These are phyloP conservation scores for Nephrotoma guestfalica DNA, from an alignment of 2,888 invertebrate species.

Conservation along the genomic window DNA sequence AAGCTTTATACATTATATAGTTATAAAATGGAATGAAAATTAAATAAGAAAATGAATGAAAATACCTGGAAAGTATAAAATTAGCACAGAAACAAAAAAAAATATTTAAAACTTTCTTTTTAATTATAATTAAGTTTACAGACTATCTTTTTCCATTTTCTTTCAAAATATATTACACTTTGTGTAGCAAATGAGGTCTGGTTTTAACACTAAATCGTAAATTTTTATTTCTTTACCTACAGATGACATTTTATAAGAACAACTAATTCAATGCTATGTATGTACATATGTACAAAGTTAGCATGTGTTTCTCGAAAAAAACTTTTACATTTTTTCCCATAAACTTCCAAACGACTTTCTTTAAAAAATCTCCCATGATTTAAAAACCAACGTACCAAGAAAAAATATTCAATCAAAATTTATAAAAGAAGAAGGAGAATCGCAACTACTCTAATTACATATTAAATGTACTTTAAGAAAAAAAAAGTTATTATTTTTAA, in stretches of 20 bases:
- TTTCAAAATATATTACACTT: no score
- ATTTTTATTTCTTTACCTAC: not conserved
- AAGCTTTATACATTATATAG: not conserved
- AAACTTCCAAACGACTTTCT: no score
- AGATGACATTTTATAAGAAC: not conserved
- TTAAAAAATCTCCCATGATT: no score
- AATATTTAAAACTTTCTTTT: not conserved
- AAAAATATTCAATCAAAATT: not conserved
- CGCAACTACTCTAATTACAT: not conserved
- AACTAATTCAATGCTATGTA: no score
- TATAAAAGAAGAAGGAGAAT: not conserved
- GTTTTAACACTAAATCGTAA: not conserved
- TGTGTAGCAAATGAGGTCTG: no score
- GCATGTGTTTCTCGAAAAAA: no score
- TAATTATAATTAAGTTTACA: not conserved
- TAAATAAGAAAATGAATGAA: not conserved
- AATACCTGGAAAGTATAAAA: not conserved
- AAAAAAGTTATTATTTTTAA: not conserved
- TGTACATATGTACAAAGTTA: no score
- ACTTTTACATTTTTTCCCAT: no score
- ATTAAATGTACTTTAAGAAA: not conserved
- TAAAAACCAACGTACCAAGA: no score
- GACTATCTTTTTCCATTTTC: not conserved
- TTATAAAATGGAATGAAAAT: not conserved
- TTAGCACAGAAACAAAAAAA: not conserved